A percentile compares a stretch with the other conserved stretches of the same genome.
Evolutionary conservation across 2,797 vertebrate species (phyloP).

Genomic region (Monodelphis domestica): DNA sequence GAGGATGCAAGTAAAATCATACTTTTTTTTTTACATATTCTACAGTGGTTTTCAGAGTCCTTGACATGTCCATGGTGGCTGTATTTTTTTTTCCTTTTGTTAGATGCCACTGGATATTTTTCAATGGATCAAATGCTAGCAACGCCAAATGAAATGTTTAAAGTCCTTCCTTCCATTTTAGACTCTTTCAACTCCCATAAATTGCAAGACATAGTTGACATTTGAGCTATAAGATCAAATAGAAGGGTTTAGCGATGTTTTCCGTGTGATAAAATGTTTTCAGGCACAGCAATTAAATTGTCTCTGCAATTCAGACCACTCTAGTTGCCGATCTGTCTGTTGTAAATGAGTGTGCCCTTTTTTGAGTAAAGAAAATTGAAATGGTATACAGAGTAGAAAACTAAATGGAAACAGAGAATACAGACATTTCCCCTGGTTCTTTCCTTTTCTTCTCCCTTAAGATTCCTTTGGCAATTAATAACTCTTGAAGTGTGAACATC

Average conservation of each 20-base stretch:
- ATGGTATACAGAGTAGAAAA: constrained; percentile 44
- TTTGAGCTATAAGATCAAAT: constrained; percentile 55
- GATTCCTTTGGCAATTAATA: constrained; percentile 65
- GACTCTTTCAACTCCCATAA: constrained; percentile 43
- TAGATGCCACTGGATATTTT: constrained; percentile 39
- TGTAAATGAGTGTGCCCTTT: constrained; percentile 30
- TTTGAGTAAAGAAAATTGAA: constrained; percentile 56
- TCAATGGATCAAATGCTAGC: constrained; percentile 29
- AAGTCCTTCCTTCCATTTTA: constrained; percentile 59
- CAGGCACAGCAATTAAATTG: constrained; percentile 58
- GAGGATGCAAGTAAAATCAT: constrained; percentile 38
- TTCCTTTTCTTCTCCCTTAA: constrained; percentile 46
- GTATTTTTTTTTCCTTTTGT: constrained; percentile 33
- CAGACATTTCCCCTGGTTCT: constrained; percentile 38
- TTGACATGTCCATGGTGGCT: constrained; percentile 48
- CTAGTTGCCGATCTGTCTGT: neutral
- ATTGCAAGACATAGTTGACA: constrained; percentile 44
- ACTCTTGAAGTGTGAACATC: constrained; percentile 54
- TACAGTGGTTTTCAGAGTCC: constrained; percentile 11
- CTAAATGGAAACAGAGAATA: constrained; percentile 41
- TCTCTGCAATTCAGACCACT: constrained; percentile 41
- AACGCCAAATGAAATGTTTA: constrained; percentile 41
- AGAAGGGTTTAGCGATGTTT: constrained; percentile 43
- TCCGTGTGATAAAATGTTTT: constrained; percentile 43
- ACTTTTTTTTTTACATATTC: neutral